Evolutionary conservation across 2,113 vertebrate species (phyloP), one percentile per base, ranked within the genome.

Genomic region (Polypterus senegalus): DNA sequence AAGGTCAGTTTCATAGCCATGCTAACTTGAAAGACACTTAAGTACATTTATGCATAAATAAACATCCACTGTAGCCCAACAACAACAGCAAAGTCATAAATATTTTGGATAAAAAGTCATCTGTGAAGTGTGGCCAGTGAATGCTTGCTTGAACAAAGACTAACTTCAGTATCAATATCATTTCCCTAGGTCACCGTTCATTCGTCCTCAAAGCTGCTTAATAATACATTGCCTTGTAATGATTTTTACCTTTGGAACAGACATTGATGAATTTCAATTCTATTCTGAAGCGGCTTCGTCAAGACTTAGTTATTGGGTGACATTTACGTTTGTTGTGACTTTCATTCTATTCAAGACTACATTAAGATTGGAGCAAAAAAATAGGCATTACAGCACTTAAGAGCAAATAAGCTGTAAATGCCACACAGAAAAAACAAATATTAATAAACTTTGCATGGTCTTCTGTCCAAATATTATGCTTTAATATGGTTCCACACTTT

Each of bases 211-310:
- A 77, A 77, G 49, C 67, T 72, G 69, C 77, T 83, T 70, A 76
- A 63, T 79, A 82, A 79, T 65, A 47, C 63, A 74, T 65, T 70
- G 67, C 67, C 80, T 85, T 74, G 77, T 59, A 70, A 74, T 74
- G 72, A 73, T 79, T 71, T 27, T 80, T 74, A 66, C 57, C 66
- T 68, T 51, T 68, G 67, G 62, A 71, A 78, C 73, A 71, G 76
- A 66, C 67, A 73, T 64, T 66, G 69, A 74, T 71, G 57, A 74
- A 85, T 85, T 87, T 81, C 76, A 72, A 60, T 79, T 72, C 66
- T 10, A 47, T 63, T 67, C 72, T 75, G 65, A 71, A 75, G 68
- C 64, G 81, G 58, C n/a, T 7, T 49, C 53, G 76, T 77, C 76
- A 65, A 61, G 67, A 72, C 76, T 74, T 61, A 72, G 66, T 61